Evolutionary conservation across 2,797 vertebrate genomes (phyloP).

Genomic region (Lithobates sylvaticus): DNA sequence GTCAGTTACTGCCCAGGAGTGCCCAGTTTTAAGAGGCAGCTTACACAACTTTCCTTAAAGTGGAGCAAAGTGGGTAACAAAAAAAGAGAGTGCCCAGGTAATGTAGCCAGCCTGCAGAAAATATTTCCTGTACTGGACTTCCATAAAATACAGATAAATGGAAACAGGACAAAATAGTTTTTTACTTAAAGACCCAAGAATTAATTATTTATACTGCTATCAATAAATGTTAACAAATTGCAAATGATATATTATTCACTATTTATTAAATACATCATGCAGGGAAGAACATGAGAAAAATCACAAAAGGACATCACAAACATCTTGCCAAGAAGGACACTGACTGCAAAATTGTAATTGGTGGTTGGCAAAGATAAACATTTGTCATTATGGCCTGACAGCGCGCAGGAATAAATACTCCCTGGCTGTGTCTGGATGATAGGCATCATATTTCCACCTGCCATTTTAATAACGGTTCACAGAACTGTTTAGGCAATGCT

Average conservation of each 20-base stretch:
- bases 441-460: background rate
- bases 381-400: background rate
- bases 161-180: background rate
- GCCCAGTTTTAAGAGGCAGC: too few relatives aligned
- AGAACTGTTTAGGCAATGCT: background rate
- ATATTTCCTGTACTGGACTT: background rate
- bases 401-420: background rate
- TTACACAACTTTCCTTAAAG: too few relatives aligned
- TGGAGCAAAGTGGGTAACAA: too few relatives aligned
- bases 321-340: background rate
- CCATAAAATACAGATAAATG: background rate
- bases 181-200: background rate
- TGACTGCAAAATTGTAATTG: background rate
- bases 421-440: background rate
- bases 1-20: too few relatives aligned
- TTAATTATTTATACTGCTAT: background rate
- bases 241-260: conserved; percentile 1
- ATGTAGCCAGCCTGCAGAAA: background rate
- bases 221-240: background rate
- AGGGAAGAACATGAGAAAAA: background rate
- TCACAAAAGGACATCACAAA: background rate
- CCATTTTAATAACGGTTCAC: background rate
- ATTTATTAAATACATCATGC: background rate
- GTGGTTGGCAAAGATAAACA: conserved; percentile 12
- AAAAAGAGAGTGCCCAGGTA: too few relatives aligned